Evolutionary conservation across 2,797 vertebrate species (phyloP).

Genomic region (Sarcoramphus papa): DNA sequence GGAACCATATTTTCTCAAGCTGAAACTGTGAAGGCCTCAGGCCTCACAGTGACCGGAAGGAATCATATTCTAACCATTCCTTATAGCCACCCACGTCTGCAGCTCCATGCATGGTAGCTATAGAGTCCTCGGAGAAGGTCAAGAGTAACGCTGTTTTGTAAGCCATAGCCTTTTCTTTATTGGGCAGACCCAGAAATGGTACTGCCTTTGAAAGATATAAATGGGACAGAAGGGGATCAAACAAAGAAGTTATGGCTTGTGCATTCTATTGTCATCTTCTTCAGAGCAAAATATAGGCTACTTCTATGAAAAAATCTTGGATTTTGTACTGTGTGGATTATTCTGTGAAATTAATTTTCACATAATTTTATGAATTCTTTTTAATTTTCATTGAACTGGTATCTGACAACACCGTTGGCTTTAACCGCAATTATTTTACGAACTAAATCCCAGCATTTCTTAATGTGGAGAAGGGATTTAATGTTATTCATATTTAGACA

Average conservation of each 20-base stretch:
- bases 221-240: background rate
- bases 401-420: background rate
- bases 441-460: background rate
- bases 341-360: background rate
- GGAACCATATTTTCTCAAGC: background rate
- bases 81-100: background rate
- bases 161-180: background rate
- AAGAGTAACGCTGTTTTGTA: background rate
- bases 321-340: background rate
- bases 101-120: background rate
- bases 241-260: fast-evolving
- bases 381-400: background rate
- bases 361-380: background rate
- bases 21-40: background rate
- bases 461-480: background rate
- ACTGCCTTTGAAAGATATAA: background rate
- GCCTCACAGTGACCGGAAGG: background rate
- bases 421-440: background rate
- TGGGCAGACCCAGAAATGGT: background rate
- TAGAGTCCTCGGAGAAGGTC: background rate
- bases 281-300: background rate
- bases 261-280: background rate
- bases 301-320: background rate
- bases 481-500: background rate
- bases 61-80: background rate